Percentiles rank a stretch among this genome's conserved stretches.
phyloP scores from a whole-genome alignment of 2,797 vertebrate genomes.

The Anniella stebbinsi region DNA sequence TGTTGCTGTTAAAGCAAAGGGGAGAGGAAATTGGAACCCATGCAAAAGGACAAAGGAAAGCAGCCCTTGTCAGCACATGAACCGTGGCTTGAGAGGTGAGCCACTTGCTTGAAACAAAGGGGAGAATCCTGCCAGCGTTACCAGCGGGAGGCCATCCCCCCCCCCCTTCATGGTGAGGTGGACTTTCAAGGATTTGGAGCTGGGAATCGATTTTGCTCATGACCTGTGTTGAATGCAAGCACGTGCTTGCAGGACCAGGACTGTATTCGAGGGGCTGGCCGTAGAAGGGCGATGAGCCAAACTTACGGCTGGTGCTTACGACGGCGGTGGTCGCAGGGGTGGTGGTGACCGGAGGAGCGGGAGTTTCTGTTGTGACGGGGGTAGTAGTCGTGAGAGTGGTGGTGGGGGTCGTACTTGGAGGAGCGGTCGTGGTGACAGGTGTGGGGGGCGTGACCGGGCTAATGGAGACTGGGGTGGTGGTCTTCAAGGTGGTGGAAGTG shows the following conservation, averaged over 20 bases:
- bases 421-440: too few species aligned
- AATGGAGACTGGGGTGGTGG: too few species aligned
- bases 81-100: rapidly evolving
- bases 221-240: too few species aligned
- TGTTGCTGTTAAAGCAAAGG: not conserved
- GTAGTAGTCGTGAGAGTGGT: not conserved
- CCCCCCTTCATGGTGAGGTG: too few species aligned
- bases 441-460: too few species aligned
- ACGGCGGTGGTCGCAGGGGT: not conserved
- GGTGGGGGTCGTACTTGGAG: too few species aligned
- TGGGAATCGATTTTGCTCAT: too few species aligned
- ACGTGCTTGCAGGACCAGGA: not conserved
- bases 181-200: too few species aligned
- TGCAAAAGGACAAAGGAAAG: slow-evolving; percentile 6
- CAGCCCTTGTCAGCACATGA: not conserved
- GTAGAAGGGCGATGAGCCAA: rapidly evolving
- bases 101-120: not conserved
- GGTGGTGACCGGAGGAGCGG: not conserved
- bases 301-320: too few species aligned
- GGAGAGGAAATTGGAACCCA: not conserved
- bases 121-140: rapidly evolving
- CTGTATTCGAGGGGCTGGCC: not conserved
- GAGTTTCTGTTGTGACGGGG: not conserved
- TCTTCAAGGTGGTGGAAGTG: too few species aligned
- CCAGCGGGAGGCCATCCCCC: rapidly evolving